These are phyloP conservation scores for Zeugodacus cucurbitae DNA, from an alignment of 1,140 invertebrate genomes.

Conservation along the genomic window DNA sequence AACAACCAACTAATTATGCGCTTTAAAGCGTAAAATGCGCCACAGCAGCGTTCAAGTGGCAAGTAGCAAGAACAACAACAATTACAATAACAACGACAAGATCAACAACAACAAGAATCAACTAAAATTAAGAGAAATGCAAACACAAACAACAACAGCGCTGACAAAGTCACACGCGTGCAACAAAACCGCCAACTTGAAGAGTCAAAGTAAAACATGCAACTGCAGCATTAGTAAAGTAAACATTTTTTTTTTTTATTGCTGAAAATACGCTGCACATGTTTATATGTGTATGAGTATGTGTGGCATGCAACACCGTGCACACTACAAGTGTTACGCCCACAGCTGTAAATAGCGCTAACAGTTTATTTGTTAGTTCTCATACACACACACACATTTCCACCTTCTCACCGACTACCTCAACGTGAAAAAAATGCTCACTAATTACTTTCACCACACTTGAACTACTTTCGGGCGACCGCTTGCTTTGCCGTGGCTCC, in stretches of 20 bases:
- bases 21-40: constrained; percentile 14
- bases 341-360: background rate
- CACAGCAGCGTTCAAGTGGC: constrained; percentile 26
- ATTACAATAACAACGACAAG: background rate
- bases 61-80: background rate
- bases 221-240: background rate
- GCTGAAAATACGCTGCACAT: background rate
- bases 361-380: background rate
- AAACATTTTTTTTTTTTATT: constrained; percentile 3
- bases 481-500: background rate
- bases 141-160: background rate
- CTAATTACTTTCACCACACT: constrained; percentile 35
- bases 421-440: background rate
- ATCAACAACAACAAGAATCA: background rate
- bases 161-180: background rate
- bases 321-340: background rate
- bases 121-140: too few species aligned
- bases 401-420: background rate
- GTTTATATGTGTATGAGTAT: background rate
- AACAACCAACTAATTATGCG: constrained; percentile 9
- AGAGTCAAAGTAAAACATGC: background rate
- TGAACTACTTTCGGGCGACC: background rate
- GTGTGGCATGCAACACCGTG: background rate
- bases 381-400: background rate
- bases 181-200: constrained; percentile 24